Percentiles rank a stretch among this genome's conserved stretches.
Conservation (phyloP, 2,888 invertebrate genomes). For the Chloroclysta siterata region DNA sequence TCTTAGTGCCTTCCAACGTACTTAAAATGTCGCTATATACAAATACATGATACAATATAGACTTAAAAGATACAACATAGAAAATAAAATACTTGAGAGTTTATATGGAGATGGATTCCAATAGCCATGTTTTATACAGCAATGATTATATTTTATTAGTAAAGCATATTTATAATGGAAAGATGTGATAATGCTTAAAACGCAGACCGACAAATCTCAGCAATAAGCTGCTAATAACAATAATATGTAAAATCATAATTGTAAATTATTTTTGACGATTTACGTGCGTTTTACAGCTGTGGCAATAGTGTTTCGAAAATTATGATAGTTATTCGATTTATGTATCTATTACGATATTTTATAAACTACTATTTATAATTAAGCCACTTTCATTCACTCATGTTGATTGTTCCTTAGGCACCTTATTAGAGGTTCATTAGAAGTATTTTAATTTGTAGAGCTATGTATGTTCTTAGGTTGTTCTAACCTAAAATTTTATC, state of each 20-base stretch:
- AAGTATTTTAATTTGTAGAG: slow-evolving; percentile 58
- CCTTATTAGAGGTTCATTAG: slow-evolving; percentile 37
- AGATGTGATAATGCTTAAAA: slow-evolving; percentile 12
- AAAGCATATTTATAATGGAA: slow-evolving; percentile 1
- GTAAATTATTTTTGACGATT: slow-evolving; percentile 1
- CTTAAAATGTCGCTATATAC: slow-evolving; percentile 55
- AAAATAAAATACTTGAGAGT: slow-evolving; percentile 6
- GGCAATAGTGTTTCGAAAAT: background rate
- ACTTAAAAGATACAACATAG: slow-evolving; percentile 14
- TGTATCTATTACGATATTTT: slow-evolving; percentile 4
- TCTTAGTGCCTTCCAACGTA: slow-evolving; percentile 80
- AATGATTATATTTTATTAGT: slow-evolving; percentile 13
- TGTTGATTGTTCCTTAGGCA: slow-evolving; percentile 56
- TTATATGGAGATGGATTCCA: slow-evolving; percentile 17
- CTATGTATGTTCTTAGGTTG: slow-evolving; percentile 41
- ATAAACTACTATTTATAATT: background rate
- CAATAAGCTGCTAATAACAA: slow-evolving; percentile 3
- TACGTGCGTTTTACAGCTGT: background rate
- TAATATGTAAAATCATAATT: slow-evolving; percentile 1
- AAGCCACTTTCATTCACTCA: slow-evolving; percentile 2
- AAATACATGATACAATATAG: slow-evolving; percentile 15
- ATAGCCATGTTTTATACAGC: slow-evolving; percentile 5
- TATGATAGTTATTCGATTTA: background rate
- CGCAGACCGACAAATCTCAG: background rate
- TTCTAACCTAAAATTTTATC: slow-evolving; percentile 44